Evolutionary conservation across 2,797 vertebrate species (phyloP).

Genomic region (Lophotriccus pileatus): DNA sequence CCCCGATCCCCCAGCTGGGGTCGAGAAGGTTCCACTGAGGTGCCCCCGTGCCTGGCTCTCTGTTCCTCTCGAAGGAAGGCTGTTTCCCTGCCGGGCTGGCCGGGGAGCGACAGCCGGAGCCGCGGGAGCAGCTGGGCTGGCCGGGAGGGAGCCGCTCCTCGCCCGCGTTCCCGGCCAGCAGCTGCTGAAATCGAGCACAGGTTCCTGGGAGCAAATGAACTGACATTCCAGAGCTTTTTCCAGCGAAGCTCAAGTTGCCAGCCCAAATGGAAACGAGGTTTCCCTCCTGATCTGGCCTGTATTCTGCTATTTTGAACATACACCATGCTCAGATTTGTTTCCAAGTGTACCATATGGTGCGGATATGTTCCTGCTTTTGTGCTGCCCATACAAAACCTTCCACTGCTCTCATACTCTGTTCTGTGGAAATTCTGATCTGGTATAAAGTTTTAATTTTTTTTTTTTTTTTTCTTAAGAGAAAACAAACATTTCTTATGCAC

Average conservation of each 20-base stretch:
- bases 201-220: slow-evolving; percentile 26
- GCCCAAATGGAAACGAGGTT: slow-evolving; percentile 15
- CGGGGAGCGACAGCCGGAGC: not conserved
- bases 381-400: not conserved
- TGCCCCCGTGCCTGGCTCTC: not conserved
- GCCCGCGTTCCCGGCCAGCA: not conserved
- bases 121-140: slow-evolving; percentile 9
- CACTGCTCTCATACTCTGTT: not conserved
- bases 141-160: not conserved
- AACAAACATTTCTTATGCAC: slow-evolving; percentile 29
- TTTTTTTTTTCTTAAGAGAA: not conserved
- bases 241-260: slow-evolving; percentile 49
- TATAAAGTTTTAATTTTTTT: not conserved
- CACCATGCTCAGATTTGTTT: not conserved
- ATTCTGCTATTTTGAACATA: slow-evolving; percentile 1
- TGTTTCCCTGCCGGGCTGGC: rapidly evolving
- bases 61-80: not conserved
- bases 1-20: not conserved
- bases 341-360: slow-evolving; percentile 10
- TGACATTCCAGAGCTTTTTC: slow-evolving; percentile 46
- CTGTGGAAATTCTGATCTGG: not conserved
- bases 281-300: slow-evolving; percentile 11
- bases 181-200: slow-evolving; percentile 19
- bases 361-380: not conserved
- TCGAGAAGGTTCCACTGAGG: not conserved